phyloP scores from a whole-genome alignment of 2,113 vertebrate genomes.

The Poecilia latipinna region DNA sequence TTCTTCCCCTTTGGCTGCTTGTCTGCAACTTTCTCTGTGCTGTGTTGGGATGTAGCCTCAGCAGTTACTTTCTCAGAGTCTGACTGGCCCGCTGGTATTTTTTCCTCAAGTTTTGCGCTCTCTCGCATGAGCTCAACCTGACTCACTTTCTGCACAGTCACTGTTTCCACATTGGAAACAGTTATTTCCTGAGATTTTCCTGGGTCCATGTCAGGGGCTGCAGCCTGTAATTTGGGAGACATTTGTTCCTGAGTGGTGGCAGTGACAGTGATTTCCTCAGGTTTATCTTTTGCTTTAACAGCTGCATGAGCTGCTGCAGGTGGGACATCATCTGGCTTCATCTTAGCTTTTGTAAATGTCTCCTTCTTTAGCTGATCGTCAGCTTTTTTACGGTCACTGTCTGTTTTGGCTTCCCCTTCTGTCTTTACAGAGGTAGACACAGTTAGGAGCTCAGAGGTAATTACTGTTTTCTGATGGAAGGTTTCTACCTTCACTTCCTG shows the following conservation, averaged over 20 bases:
- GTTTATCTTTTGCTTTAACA: conserved; percentile 30
- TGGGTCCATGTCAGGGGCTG: conserved; percentile 14
- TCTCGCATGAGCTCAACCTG: conserved; percentile 27
- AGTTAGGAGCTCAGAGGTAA: conserved; percentile 10
- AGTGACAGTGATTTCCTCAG: conserved; percentile 14
- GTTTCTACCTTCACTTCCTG: conserved; percentile 2
- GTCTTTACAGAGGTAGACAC: conserved; percentile 10
- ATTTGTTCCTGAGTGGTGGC: conserved; percentile 33
- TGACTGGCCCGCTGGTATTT: conserved; percentile 14
- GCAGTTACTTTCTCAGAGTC: conserved; percentile 30
- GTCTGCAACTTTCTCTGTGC: conserved; percentile 38
- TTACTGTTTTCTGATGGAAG: conserved; percentile 5
- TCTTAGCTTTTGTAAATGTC: conserved; percentile 10
- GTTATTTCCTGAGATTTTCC: conserved; percentile 37
- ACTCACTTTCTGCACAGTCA: conserved; percentile 45
- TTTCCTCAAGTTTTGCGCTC: conserved; percentile 23
- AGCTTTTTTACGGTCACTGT: conserved; percentile 16
- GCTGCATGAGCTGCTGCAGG: conserved; percentile 34
- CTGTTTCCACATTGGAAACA: conserved; percentile 52
- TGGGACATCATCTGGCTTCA: conserved; percentile 4
- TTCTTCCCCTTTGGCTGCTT: conserved; percentile 64
- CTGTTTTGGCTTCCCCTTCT: conserved; percentile 8
- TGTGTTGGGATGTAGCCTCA: conserved; percentile 41
- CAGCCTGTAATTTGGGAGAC: conserved; percentile 3
- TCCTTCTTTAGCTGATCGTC: not conserved